A percentile compares a stretch with the other conserved stretches of the same genome.
Evolutionary conservation across 2,113 vertebrate genomes (phyloP).

Genomic region (Solea senegalensis): DNA sequence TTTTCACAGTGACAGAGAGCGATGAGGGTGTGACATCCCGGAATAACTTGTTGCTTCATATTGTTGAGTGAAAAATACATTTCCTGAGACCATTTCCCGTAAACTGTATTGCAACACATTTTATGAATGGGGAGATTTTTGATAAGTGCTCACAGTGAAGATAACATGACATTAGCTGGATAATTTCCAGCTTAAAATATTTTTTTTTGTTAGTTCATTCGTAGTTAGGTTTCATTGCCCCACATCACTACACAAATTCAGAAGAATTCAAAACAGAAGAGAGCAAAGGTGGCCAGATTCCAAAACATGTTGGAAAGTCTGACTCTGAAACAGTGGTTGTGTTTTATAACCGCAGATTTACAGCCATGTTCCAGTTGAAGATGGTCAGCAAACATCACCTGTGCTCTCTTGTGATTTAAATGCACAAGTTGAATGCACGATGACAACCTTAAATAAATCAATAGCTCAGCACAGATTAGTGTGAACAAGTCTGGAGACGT

Average conservation of each 20-base stretch:
- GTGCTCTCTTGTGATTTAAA: no score
- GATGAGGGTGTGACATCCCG: conserved; percentile 40
- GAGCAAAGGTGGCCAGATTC: neutral
- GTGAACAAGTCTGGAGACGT: no score
- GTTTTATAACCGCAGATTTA: no score
- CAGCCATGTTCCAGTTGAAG: no score
- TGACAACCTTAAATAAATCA: no score
- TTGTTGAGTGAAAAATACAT: conserved; percentile 11
- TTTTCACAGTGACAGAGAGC: conserved; percentile 6
- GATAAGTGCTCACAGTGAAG: neutral
- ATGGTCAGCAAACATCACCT: no score
- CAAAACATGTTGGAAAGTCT: neutral
- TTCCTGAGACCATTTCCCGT: conserved; percentile 32
- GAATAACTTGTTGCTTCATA: conserved; percentile 53
- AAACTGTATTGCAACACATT: conserved; percentile 48
- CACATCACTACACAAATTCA: no score
- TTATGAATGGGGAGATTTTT: conserved; percentile 41
- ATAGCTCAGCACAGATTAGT: no score
- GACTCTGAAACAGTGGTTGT: neutral
- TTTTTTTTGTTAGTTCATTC: neutral
- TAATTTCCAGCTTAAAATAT: no score
- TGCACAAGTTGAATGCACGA: no score
- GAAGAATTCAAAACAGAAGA: neutral
- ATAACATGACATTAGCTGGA: no score
- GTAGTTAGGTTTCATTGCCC: no score